phyloP scores from a whole-genome alignment of 2,113 vertebrate genomes.

The Xiphophorus hellerii region DNA sequence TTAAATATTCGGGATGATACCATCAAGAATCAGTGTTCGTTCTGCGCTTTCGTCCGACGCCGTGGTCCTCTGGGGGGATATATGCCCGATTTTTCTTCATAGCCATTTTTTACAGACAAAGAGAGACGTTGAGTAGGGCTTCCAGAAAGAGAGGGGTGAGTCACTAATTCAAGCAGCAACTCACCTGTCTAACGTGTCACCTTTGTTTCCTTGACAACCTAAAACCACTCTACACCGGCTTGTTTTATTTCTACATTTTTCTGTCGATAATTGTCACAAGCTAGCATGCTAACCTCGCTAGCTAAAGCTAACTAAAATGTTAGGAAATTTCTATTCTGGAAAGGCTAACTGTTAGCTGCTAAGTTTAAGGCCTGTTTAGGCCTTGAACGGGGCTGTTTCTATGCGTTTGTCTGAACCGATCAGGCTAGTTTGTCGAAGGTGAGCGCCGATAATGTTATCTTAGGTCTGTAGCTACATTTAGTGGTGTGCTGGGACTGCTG shows the following conservation, averaged over 20 bases:
- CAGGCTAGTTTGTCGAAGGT: not conserved
- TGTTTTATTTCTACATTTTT: slow-evolving; percentile 10
- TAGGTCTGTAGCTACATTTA: slow-evolving; percentile 9
- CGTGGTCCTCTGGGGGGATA: slow-evolving; percentile 72
- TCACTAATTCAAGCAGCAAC: slow-evolving; percentile 15
- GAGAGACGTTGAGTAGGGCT: slow-evolving; percentile 77
- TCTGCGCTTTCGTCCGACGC: slow-evolving; percentile 62
- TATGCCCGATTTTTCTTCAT: slow-evolving; percentile 75
- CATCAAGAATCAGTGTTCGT: slow-evolving; percentile 39
- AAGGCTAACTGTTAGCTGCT: slow-evolving; percentile 62
- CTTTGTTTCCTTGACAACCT: not conserved
- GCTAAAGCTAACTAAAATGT: slow-evolving; percentile 50
- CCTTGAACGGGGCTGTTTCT: not conserved
- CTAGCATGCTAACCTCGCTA: slow-evolving; percentile 60
- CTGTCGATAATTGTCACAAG: slow-evolving; percentile 33
- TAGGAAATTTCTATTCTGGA: slow-evolving; percentile 27
- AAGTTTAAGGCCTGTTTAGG: not conserved
- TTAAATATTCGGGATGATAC: slow-evolving; percentile 68
- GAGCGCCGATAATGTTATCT: not conserved
- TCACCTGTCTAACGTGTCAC: not conserved
- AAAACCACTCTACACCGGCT: not conserved
- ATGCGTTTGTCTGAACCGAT: not conserved
- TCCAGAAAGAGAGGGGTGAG: slow-evolving; percentile 73
- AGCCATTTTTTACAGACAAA: slow-evolving; percentile 85
- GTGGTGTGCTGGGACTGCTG: slow-evolving; percentile 9